A percentile compares a stretch with the other conserved stretches of the same genome.
phyloP scores from a whole-genome alignment of 2,797 vertebrate genomes.

The Vultur gryphus region DNA sequence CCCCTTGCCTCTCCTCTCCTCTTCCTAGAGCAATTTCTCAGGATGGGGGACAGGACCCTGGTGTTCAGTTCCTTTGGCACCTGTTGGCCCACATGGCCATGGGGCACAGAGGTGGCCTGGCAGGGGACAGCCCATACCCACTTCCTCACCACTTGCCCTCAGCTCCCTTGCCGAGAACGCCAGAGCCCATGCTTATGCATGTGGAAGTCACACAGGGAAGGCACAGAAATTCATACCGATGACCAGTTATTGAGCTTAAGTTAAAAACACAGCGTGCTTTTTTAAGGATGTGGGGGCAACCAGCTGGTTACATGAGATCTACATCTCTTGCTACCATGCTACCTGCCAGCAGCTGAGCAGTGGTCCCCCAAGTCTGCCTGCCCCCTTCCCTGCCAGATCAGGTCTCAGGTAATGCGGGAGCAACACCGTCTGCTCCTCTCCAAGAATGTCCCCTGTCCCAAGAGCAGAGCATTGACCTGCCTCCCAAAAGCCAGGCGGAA shows the following conservation, averaged over 20 bases:
- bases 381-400: background rate
- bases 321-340: background rate
- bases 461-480: background rate
- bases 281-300: background rate
- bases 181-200: background rate
- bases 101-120: background rate
- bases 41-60: background rate
- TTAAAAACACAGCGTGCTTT: background rate
- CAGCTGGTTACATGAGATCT: background rate
- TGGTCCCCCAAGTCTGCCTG: background rate
- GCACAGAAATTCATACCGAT: background rate
- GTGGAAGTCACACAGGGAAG: background rate
- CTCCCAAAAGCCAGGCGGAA: background rate
- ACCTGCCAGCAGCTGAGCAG: background rate
- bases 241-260: background rate
- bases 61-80: background rate
- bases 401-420: background rate
- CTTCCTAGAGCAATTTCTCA: background rate
- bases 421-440: background rate
- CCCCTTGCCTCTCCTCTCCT: background rate
- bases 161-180: background rate
- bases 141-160: background rate
- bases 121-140: background rate
- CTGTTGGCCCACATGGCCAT: background rate
- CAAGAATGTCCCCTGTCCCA: background rate